phyloP scores from a whole-genome alignment of 2,797 vertebrate genomes.

The Parauchenoglanis punctatus region DNA sequence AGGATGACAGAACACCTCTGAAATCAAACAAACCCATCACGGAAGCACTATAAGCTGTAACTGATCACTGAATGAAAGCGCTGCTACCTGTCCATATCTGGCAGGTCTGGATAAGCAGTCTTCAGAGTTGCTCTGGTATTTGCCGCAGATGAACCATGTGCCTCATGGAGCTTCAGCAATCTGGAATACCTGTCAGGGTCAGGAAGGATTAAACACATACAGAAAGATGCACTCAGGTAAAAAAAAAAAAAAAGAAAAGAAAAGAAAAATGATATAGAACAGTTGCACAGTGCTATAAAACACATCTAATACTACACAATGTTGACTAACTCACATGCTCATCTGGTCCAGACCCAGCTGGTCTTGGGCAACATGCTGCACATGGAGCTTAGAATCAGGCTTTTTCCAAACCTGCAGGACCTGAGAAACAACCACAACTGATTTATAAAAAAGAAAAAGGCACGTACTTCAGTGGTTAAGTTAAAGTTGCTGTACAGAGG shows the following conservation, averaged over 20 bases:
- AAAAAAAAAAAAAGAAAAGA: background rate
- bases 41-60: background rate
- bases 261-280: background rate
- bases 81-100: constrained; percentile 83
- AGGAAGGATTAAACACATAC: constrained; percentile 16
- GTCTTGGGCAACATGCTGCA: constrained; percentile 81
- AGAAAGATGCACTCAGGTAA: background rate
- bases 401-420: constrained; percentile 87
- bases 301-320: constrained; percentile 15
- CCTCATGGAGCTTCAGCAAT: constrained; percentile 83
- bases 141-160: constrained; percentile 74
- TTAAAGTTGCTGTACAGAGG: background rate
- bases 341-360: constrained; percentile 83
- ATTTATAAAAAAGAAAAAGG: constrained; percentile 20
- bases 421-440: constrained; percentile 67
- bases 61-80: background rate
- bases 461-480: background rate
- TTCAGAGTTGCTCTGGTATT: constrained; percentile 81
- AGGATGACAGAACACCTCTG: constrained; percentile 23
- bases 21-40: constrained; percentile 6
- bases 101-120: constrained; percentile 78
- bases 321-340: constrained; percentile 79
- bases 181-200: constrained; percentile 75
- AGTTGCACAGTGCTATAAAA: background rate
- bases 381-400: constrained; percentile 75